These are phyloP conservation scores for Helicolenus hilgendorfi DNA, from an alignment of 2,797 vertebrate species.

Conservation along the genomic window DNA sequence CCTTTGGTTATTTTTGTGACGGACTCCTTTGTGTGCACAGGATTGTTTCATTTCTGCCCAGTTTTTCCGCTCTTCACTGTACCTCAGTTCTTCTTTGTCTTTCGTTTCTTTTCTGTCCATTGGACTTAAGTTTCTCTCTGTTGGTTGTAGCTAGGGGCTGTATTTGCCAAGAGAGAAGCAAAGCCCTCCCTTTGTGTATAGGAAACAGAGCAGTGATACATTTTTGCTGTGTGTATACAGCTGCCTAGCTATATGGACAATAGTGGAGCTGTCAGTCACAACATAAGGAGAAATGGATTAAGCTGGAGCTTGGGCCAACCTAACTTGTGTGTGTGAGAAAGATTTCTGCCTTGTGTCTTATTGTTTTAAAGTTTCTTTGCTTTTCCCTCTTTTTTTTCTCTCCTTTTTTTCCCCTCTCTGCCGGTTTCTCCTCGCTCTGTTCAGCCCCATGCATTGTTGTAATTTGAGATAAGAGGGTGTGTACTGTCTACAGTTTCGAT, in stretches of 20 bases:
- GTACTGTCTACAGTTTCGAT: conserved; percentile 26
- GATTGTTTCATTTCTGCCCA: conserved; percentile 8
- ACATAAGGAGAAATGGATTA: conserved; percentile 40
- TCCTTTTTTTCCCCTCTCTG: neutral
- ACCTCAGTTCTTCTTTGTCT: conserved; percentile 34
- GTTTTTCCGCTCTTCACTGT: conserved; percentile 17
- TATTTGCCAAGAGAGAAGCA: conserved; percentile 74
- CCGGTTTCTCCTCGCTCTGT: conserved; percentile 7
- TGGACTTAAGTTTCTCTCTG: conserved; percentile 54
- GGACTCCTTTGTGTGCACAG: neutral
- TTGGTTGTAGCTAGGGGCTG: conserved; percentile 77
- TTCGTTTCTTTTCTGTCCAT: conserved; percentile 19
- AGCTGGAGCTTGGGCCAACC: neutral
- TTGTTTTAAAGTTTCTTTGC: conserved; percentile 19
- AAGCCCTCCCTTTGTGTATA: conserved; percentile 72
- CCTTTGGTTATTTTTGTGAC: conserved; percentile 24
- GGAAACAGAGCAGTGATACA: conserved; percentile 85
- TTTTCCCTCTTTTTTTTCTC: neutral
- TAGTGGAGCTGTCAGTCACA: conserved; percentile 62
- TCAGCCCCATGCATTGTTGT: conserved; percentile 48
- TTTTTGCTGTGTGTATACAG: conserved; percentile 85
- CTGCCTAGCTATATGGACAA: conserved; percentile 84
- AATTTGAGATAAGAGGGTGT: conserved; percentile 73
- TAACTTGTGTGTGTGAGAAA: conserved; percentile 16
- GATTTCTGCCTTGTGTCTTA: neutral